Conservation (phyloP, 92 coral and sea anemone species). For the Phenganax stokvisi region DNA sequence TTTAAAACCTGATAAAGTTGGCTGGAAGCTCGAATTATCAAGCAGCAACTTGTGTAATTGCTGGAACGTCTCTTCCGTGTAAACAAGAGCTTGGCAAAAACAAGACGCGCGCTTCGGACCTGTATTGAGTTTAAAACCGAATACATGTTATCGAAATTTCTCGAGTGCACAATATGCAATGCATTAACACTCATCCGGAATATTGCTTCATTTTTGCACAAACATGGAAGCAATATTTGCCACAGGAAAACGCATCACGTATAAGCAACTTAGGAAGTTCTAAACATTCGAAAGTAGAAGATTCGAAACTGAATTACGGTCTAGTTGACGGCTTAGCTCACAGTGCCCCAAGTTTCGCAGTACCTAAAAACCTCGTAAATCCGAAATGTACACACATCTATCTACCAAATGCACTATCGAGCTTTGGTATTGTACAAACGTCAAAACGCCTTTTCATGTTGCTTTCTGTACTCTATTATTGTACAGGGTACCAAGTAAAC, state of each 20-base stretch:
- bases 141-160: background rate
- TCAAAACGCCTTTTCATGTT: no score
- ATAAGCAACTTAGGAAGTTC: background rate
- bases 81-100: conserved; percentile 1
- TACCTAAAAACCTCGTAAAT: background rate
- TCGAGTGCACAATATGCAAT: background rate
- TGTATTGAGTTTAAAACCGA: background rate
- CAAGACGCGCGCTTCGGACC: background rate
- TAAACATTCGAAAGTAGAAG: background rate
- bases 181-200: background rate
- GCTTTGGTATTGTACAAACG: no score
- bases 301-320: background rate
- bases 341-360: background rate
- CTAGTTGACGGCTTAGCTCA: background rate
- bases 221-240: background rate
- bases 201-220: background rate
- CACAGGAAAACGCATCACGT: background rate
- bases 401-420: no score
- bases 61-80: background rate
- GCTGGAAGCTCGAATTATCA: background rate
- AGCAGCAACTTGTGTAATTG: background rate
- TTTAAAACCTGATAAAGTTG: background rate
- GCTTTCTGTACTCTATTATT: no score
- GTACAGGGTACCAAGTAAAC: no score
- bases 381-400: background rate